Percentiles rank a stretch among this genome's conserved stretches.
Conservation (phyloP, 2,888 invertebrate genomes). For the Hoplodrina ambigua region DNA sequence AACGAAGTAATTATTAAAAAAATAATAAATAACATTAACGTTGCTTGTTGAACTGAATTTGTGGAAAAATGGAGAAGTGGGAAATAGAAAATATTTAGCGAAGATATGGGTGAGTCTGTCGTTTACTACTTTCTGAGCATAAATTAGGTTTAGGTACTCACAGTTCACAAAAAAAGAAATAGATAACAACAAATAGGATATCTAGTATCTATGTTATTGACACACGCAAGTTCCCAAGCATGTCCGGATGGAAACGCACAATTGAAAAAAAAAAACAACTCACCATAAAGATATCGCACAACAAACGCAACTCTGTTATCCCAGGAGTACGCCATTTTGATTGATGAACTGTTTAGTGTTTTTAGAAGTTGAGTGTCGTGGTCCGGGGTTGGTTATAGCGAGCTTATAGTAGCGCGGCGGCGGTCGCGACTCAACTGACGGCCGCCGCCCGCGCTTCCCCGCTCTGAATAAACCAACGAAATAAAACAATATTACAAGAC, state of each 20-base stretch:
- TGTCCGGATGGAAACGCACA: slow-evolving; percentile 6
- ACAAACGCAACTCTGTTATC: slow-evolving; percentile 96
- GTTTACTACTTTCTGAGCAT: no score
- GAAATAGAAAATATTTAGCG: neutral
- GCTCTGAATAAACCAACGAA: slow-evolving; percentile 69
- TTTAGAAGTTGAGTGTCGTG: slow-evolving; percentile 32
- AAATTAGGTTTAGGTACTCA: no score
- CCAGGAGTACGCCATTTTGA: slow-evolving; percentile 94
- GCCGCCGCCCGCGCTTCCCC: slow-evolving; percentile 76
- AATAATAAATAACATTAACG: neutral
- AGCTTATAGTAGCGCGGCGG: slow-evolving; percentile 69
- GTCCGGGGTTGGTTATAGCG: slow-evolving; percentile 26
- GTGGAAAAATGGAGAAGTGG: neutral
- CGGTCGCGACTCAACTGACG: slow-evolving; percentile 76
- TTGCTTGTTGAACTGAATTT: neutral
- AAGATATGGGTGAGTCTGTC: no score
- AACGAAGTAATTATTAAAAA: neutral
- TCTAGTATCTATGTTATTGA: slow-evolving; percentile 2
- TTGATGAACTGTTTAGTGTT: slow-evolving; percentile 44
- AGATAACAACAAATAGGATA: slow-evolving; percentile 19
- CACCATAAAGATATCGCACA: slow-evolving; percentile 95
- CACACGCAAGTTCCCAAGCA: slow-evolving; percentile 12
- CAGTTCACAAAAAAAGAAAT: slow-evolving; percentile 4
- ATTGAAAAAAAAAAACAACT: slow-evolving; percentile 75
- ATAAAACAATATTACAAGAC: slow-evolving; percentile 66